Percentiles rank a stretch among this genome's conserved stretches.
phyloP scores from a whole-genome alignment of 1,140 invertebrate species.

The Drosophila yakuba region DNA sequence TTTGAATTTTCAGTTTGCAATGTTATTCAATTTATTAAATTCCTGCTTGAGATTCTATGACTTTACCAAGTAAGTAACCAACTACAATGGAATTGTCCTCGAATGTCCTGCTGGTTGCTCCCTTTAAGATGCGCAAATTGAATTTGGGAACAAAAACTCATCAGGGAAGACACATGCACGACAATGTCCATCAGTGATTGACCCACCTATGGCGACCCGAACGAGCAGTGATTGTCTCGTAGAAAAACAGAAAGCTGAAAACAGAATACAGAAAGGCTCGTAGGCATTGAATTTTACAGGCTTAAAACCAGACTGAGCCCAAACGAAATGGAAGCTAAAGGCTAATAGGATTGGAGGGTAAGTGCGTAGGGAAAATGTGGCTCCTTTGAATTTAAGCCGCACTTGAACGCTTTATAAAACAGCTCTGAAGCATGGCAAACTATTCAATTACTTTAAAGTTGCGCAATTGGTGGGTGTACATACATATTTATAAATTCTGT shows the following conservation, averaged over 20 bases:
- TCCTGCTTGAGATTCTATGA: neutral
- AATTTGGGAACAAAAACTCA: slow-evolving; percentile 31
- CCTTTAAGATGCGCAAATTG: slow-evolving; percentile 13
- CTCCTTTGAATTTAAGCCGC: neutral
- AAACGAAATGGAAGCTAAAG: slow-evolving; percentile 6
- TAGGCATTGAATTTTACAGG: slow-evolving; percentile 16
- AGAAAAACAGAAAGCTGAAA: slow-evolving; percentile 3
- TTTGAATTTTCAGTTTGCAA: no score
- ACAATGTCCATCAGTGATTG: slow-evolving; percentile 47
- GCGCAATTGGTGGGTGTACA: no score
- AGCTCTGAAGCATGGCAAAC: neutral
- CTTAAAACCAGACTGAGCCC: neutral
- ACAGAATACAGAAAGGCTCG: neutral
- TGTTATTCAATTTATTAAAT: neutral
- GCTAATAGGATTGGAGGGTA: slow-evolving; percentile 18
- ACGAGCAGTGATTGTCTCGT: slow-evolving; percentile 20
- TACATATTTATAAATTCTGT: neutral
- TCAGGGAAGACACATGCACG: slow-evolving; percentile 21
- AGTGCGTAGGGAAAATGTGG: neutral
- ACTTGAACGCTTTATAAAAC: neutral
- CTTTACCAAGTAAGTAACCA: neutral
- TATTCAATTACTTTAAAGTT: neutral
- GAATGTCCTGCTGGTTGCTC: neutral
- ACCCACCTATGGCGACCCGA: slow-evolving; percentile 12
- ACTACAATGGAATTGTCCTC: neutral